Percentiles rank a stretch among this genome's conserved stretches.
Conservation (phyloP, 1,140 invertebrate genomes). For the Caenorhabditis elegans region DNA sequence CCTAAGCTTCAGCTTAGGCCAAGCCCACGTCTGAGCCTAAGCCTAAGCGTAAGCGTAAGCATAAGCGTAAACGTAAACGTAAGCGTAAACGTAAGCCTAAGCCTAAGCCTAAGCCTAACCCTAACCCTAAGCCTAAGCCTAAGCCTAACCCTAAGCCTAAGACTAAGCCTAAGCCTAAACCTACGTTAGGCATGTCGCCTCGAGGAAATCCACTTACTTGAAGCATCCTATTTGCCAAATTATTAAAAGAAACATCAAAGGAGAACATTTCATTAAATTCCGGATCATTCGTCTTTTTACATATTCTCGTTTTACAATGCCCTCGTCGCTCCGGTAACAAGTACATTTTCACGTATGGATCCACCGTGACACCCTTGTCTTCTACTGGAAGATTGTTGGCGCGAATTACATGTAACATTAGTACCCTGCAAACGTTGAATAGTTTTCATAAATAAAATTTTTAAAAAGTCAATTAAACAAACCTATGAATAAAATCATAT, state of each 20-base stretch:
- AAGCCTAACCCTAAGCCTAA: too few relatives aligned
- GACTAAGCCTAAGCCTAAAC: neutral
- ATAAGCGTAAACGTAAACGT: neutral
- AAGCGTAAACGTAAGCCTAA: neutral
- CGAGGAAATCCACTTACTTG: too few relatives aligned
- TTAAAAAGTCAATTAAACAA: neutral
- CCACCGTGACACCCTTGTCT: slow-evolving; percentile 50
- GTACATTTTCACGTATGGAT: slow-evolving; percentile 65
- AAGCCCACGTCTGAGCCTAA: too few relatives aligned
- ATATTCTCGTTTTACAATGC: slow-evolving; percentile 62
- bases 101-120: neutral
- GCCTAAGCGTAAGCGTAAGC: neutral
- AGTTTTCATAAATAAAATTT: neutral
- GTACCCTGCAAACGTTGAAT: slow-evolving; percentile 48
- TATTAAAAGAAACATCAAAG: slow-evolving; percentile 62
- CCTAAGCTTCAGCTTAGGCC: too few relatives aligned
- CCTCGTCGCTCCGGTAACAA: slow-evolving; percentile 57
- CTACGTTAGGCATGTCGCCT: too few relatives aligned
- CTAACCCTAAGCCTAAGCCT: neutral
- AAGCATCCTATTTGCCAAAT: slow-evolving; percentile 59
- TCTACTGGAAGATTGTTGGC: slow-evolving; percentile 57
- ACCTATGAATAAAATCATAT: slow-evolving; percentile 64
- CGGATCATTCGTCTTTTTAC: slow-evolving; percentile 59
- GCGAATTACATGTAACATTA: slow-evolving; percentile 62
- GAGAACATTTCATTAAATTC: slow-evolving; percentile 66